Percentiles rank a stretch among this genome's conserved stretches.
These are phyloP conservation scores for Aegotheles bennettii DNA, from an alignment of 2,113 vertebrate genomes.

Conservation along the genomic window DNA sequence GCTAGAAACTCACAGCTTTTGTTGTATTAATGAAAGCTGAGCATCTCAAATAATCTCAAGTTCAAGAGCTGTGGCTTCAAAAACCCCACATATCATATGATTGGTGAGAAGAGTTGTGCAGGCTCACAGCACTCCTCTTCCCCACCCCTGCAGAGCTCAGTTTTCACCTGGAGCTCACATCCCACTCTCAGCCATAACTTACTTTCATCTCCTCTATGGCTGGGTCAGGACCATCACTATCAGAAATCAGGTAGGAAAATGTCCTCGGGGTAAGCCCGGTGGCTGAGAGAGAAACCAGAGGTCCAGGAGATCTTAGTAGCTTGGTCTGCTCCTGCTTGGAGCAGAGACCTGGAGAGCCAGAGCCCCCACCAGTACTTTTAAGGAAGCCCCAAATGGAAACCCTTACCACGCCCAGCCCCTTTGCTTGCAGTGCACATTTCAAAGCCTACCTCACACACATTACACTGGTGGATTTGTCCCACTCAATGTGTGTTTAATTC, in stretches of 20 bases:
- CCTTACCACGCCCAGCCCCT: not conserved
- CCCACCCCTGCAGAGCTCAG: not conserved
- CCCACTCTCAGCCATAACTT: not conserved
- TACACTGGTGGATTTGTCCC: not conserved
- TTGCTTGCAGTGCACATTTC: not conserved
- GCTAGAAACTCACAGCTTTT: not conserved
- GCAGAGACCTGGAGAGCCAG: not conserved
- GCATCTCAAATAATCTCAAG: not conserved
- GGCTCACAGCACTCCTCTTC: not conserved
- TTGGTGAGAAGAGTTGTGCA: not conserved
- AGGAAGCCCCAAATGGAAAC: not conserved
- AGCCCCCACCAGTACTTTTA: not conserved
- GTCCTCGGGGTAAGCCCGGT: not conserved
- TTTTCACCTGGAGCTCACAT: not conserved
- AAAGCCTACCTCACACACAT: not conserved
- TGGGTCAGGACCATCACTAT: not conserved
- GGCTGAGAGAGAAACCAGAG: not conserved
- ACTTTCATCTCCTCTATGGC: not conserved
- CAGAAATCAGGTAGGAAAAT: not conserved
- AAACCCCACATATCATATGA: not conserved
- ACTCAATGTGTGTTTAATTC: rapidly evolving
- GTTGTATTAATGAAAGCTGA: not conserved
- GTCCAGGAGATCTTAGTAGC: not conserved
- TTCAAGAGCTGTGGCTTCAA: not conserved
- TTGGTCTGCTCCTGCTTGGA: not conserved